Evolutionary conservation across 1,140 invertebrate species (phyloP).

Genomic region (Adoxophyes honmai): DNA sequence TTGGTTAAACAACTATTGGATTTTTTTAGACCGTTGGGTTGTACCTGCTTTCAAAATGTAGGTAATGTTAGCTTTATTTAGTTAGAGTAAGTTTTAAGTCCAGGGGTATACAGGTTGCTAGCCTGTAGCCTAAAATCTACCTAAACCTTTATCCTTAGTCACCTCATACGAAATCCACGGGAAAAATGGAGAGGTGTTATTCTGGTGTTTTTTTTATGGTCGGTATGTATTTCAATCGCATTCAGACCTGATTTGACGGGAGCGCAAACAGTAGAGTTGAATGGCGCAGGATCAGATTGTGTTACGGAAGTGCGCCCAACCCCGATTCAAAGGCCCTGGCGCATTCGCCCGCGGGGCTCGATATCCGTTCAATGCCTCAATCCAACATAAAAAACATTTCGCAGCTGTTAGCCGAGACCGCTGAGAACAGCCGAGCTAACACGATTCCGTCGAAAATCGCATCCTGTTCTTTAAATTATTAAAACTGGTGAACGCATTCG

Average conservation of each 20-base stretch:
- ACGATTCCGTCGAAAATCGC: slow-evolving; percentile 63
- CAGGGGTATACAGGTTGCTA: too few species aligned
- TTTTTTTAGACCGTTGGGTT: too few species aligned
- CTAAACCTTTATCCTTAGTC: too few species aligned
- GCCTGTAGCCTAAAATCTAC: too few species aligned
- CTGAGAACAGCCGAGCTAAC: slow-evolving; percentile 58
- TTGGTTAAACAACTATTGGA: too few species aligned
- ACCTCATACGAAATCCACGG: too few species aligned
- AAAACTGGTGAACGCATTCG: slow-evolving; percentile 56
- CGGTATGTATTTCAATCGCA: too few species aligned
- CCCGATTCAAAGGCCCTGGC: slow-evolving; percentile 45
- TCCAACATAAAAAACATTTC: slow-evolving; percentile 40
- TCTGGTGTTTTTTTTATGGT: too few species aligned
- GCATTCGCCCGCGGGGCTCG: slow-evolving; percentile 37
- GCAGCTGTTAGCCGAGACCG: slow-evolving; percentile 33
- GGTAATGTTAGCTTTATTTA: too few species aligned
- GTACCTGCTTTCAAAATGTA: too few species aligned
- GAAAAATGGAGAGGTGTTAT: too few species aligned
- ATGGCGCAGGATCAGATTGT: slow-evolving; percentile 38
- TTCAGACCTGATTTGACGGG: neutral
- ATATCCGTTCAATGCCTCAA: slow-evolving; percentile 60
- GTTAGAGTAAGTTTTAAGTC: too few species aligned
- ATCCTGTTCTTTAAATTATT: slow-evolving; percentile 70
- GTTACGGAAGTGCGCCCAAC: slow-evolving; percentile 51
- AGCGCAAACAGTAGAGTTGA: slow-evolving; percentile 36